Conservation (phyloP, 2,888 invertebrate genomes). For the Physocephala rufipes region DNA sequence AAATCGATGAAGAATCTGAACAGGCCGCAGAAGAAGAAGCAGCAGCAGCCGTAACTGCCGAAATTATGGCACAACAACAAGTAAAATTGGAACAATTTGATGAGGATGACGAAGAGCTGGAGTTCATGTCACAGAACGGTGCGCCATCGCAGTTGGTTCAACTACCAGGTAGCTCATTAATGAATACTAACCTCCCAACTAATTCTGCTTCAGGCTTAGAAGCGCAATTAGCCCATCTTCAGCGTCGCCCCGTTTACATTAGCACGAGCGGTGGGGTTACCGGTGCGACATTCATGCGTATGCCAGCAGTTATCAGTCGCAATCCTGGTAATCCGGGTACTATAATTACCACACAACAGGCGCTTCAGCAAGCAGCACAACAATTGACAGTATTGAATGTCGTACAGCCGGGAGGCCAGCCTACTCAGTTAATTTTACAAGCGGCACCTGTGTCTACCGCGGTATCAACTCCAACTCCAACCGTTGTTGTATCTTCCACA, state of each 20-base stretch:
- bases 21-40: constrained; percentile 59
- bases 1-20: constrained; percentile 59
- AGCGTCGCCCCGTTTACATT: constrained; percentile 61
- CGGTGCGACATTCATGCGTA: constrained; percentile 57
- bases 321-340: constrained; percentile 46
- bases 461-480: background rate
- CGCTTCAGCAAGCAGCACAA: constrained; percentile 49
- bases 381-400: constrained; percentile 36
- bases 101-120: constrained; percentile 39
- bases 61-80: constrained; percentile 42
- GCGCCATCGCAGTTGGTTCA: constrained; percentile 53
- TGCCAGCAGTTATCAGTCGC: constrained; percentile 59
- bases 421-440: constrained; percentile 57
- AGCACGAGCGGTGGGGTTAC: constrained; percentile 56
- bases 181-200: constrained; percentile 50
- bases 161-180: constrained; percentile 56
- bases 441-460: constrained; percentile 44
- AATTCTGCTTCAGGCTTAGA: constrained; percentile 16
- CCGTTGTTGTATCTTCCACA: constrained; percentile 25
- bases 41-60: constrained; percentile 31
- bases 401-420: constrained; percentile 44
- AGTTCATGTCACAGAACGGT: constrained; percentile 7
- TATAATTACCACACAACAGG: constrained; percentile 53
- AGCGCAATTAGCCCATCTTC: constrained; percentile 54
- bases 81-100: constrained; percentile 57